Evolutionary conservation across 2,113 vertebrate species (phyloP), one percentile per base, ranked within the genome.

Genomic region (Zosterops hypoxanthus): DNA sequence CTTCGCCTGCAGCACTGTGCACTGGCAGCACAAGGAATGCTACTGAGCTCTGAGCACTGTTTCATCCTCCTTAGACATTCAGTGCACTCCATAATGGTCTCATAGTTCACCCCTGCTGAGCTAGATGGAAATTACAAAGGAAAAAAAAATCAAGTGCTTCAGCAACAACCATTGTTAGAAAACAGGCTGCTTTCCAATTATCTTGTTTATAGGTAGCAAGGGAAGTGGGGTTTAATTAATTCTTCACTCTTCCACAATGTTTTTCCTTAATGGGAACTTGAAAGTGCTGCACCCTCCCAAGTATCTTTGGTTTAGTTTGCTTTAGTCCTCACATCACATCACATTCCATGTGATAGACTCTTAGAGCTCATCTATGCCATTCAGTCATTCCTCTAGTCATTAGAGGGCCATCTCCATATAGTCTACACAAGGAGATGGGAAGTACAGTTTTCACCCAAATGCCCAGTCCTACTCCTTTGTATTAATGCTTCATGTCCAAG

Each of bases 161-260:
- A 47, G 71, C 52, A 92, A 49, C 34, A 86, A 5, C 29, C 60
- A 10, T 16, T 68, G 15, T 64, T 64, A 56, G 31, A 55, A 76
- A 72, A 63, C 56, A 69, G n/a, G 7, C 71, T 56, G 57, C 29
- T 77, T 90, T 94, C 41, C n/a, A 64, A 86, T 92, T 94, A 59
- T 18, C 69, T 88, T 86, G 44, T 55, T 69, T 56, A 57, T 76
- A 69, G 65, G 66, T 69, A 72, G 24, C 79, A 76, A 61, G 57
- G 75, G 49, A 90, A 93, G 14, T 4, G 4, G 61, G 4, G 24
- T 47, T 88, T 82, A 75, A 85, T 90, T 93, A 82, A 64, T 90
- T 80, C 28, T 79, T 33, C 5, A 7, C 22, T 82, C 34, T 80
- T 82, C 14, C 42, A 59, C 12, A 75, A 5, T 44, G 17, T 41